These are phyloP conservation scores for Drosophila punjabiensis DNA, from an alignment of 1,140 invertebrate species.

Conservation along the genomic window DNA sequence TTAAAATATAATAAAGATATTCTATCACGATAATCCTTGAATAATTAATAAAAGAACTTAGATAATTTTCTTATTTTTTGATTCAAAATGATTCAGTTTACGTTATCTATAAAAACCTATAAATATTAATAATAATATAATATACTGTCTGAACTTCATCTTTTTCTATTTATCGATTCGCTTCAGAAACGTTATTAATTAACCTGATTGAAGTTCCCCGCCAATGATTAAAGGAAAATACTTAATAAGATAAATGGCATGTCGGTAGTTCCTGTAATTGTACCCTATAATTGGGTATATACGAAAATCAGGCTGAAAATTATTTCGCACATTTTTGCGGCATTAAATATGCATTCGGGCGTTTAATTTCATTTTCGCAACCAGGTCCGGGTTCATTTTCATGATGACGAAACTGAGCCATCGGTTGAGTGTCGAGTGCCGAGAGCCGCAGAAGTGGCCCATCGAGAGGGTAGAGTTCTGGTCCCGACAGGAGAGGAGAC, in stretches of 20 bases:
- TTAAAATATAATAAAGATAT: no score
- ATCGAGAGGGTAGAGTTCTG: slow-evolving; percentile 8
- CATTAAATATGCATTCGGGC: slow-evolving; percentile 49
- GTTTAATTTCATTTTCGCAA: slow-evolving; percentile 51
- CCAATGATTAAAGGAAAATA: neutral
- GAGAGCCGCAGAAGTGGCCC: slow-evolving; percentile 26
- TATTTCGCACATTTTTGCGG: slow-evolving; percentile 43
- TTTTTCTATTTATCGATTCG: neutral
- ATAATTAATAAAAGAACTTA: no score
- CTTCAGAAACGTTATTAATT: neutral
- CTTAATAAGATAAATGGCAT: slow-evolving; percentile 3
- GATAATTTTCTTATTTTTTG: no score
- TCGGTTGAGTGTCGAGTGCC: slow-evolving; percentile 5
- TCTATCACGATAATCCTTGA: no score
- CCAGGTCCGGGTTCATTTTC: neutral
- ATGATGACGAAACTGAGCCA: slow-evolving; percentile 27
- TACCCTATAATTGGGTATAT: slow-evolving; percentile 5
- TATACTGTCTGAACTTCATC: neutral
- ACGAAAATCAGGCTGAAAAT: slow-evolving; percentile 26
- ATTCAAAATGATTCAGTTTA: no score
- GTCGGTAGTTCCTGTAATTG: neutral
- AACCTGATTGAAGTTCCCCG: neutral
- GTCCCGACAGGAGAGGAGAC: slow-evolving; percentile 16
- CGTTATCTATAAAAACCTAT: no score
- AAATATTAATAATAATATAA: neutral